phyloP scores from a whole-genome alignment of 2,888 invertebrate species.

The Eutolmus rufibarbis region DNA sequence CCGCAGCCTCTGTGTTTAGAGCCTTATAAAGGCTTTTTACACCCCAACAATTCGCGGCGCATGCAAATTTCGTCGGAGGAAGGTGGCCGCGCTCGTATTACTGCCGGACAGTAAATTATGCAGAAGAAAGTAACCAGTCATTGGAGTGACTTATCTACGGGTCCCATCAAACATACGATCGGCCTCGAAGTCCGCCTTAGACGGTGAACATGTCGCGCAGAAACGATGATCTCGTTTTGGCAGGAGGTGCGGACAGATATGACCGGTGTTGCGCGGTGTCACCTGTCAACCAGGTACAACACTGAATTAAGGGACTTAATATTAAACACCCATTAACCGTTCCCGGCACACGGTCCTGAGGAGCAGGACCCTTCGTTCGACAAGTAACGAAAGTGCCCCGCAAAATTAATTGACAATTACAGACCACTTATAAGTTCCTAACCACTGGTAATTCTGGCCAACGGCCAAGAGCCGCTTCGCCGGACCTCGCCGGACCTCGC shows the following conservation, averaged over 20 bases:
- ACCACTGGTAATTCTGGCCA: neutral
- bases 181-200: neutral
- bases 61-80: conserved; percentile 16
- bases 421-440: conserved; percentile 30
- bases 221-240: conserved; percentile 16
- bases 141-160: conserved; percentile 17
- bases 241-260: conserved; percentile 33
- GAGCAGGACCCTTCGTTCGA: neutral
- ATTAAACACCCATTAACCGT: conserved; percentile 22
- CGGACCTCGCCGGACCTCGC: neutral
- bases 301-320: conserved; percentile 19
- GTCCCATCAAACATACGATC: conserved; percentile 16
- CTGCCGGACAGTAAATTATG: conserved; percentile 24
- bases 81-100: neutral
- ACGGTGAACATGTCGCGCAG: conserved; percentile 9
- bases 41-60: conserved; percentile 31
- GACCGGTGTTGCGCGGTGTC: conserved; percentile 26
- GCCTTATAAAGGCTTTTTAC: conserved; percentile 39
- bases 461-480: neutral
- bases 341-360: neutral
- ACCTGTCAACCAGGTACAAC: conserved; percentile 26
- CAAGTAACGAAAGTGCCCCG: neutral
- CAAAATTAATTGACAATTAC: conserved; percentile 39
- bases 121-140: conserved; percentile 30
- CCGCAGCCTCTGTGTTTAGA: conserved; percentile 34